Conservation (phyloP, 2,888 invertebrate genomes). For the Drosophila vallismaia region DNA sequence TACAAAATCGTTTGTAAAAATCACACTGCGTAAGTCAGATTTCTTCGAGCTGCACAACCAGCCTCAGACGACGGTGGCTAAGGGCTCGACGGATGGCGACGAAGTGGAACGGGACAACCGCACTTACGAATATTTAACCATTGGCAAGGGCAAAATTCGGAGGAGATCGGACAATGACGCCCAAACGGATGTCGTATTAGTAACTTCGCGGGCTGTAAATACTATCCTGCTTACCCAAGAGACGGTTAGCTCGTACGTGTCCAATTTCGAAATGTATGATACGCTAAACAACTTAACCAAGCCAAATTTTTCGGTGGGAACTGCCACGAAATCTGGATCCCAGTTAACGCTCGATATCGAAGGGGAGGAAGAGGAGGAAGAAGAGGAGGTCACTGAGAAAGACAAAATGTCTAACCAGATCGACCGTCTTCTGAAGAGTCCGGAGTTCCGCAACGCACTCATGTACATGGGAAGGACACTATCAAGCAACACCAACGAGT, state of each 20-base stretch:
- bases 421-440: conserved; percentile 17
- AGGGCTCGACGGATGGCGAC: conserved; percentile 86
- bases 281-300: conserved; percentile 84
- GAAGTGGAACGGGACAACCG: conserved; percentile 87
- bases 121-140: conserved; percentile 88
- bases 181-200: conserved; percentile 87
- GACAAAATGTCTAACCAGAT: conserved; percentile 50
- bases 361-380: conserved; percentile 11
- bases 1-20: conserved; percentile 84
- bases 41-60: conserved; percentile 87
- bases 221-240: conserved; percentile 79
- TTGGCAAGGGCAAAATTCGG: conserved; percentile 88
- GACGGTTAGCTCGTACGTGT: conserved; percentile 87
- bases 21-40: conserved; percentile 88
- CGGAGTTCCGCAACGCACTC: conserved; percentile 86
- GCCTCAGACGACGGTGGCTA: conserved; percentile 86
- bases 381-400: conserved; percentile 43
- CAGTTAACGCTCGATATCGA: background rate
- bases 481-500: conserved; percentile 87
- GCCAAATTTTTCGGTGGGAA: background rate
- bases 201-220: conserved; percentile 87
- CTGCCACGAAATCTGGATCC: background rate
- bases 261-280: conserved; percentile 91
- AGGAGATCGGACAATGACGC: conserved; percentile 88
- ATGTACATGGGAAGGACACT: conserved; percentile 89